Evolutionary conservation across 2,113 vertebrate genomes (phyloP), one percentile per base, ranked within the genome.

Genomic region (Petroica traversi): DNA sequence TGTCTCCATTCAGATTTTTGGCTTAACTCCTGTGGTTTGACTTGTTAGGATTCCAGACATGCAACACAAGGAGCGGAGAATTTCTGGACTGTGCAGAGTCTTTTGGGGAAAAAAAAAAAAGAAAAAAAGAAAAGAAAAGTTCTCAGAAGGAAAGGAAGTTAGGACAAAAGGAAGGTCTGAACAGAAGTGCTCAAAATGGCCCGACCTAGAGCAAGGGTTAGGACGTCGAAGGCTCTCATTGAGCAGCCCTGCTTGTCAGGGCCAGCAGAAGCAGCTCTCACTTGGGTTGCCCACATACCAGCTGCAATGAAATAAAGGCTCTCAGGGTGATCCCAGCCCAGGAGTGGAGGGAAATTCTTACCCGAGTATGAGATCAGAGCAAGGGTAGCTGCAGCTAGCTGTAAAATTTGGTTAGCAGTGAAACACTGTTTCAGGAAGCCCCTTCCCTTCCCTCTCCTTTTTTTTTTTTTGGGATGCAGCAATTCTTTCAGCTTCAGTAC

Each of bases 31-130:
- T 92, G 91, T 86, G 95, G 95, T 90, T 97, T 93, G 88, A 94
- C 94, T 97, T 96, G 97, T 97, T 95, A 94, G 94, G 82, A 97
- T 96, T 97, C 95, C 93, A 95, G 92, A 95, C 95, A 96, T 97
- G 96, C 85, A 97, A 88, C 75, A 95, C 72, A 95, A 91, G 91
- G 67, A 94, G 67, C 33, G 85, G 91, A 77, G 72, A 85, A 91
- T 89, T 97, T 97, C 95, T 97, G 93, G 85, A 87, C 77, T 95
- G 45, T 68, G 79, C 46, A 52, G 68, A 55, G 82, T 84, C 87
- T 94, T 92, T 88, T 38, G 22, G 84, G 10, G 2, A 4, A 6
- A 7, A 12, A 5, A 12, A 11, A 22, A 20, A 48, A 15, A 34
- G 34, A 4, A 20, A 78, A 57, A 76, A 71, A 92, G 72, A 34